phyloP scores from a whole-genome alignment of 1,140 invertebrate genomes.

The Platyura marginata region DNA sequence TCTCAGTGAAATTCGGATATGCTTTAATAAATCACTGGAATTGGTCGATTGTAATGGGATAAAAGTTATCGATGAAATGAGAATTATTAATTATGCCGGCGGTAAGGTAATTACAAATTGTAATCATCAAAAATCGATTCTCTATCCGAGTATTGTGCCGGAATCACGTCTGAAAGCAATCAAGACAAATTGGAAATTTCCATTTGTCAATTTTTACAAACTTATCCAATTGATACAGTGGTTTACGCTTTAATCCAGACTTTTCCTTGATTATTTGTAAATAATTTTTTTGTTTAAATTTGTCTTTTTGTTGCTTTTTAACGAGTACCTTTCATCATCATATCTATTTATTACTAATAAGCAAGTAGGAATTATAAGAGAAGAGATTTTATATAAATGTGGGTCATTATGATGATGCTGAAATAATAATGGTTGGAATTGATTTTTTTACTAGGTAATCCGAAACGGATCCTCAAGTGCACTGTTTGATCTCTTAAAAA shows the following conservation, averaged over 20 bases:
- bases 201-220: slow-evolving; percentile 31
- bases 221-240: slow-evolving; percentile 31
- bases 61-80: slow-evolving; percentile 11
- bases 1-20: slow-evolving; percentile 43
- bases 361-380: too few relatives aligned
- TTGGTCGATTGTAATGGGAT: slow-evolving; percentile 37
- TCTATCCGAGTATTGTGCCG: slow-evolving; percentile 31
- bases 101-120: slow-evolving; percentile 36
- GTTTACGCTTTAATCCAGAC: slow-evolving; percentile 35
- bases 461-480: too few relatives aligned
- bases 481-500: too few relatives aligned
- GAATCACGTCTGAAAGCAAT: slow-evolving; percentile 3
- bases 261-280: too few relatives aligned
- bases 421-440: too few relatives aligned
- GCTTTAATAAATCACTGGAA: slow-evolving; percentile 39
- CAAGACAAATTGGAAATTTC: slow-evolving; percentile 15
- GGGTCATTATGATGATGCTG: too few relatives aligned
- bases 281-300: too few relatives aligned
- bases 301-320: too few relatives aligned
- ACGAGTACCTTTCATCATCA: too few relatives aligned
- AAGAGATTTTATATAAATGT: too few relatives aligned
- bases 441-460: too few relatives aligned
- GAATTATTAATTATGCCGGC: slow-evolving; percentile 12
- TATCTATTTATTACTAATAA: too few relatives aligned
- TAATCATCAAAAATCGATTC: slow-evolving; percentile 27